Evolutionary conservation across 35 echinoderm and acorn worm genomes (phyloP).

Genomic region (Heliocidaris tuberculata): DNA sequence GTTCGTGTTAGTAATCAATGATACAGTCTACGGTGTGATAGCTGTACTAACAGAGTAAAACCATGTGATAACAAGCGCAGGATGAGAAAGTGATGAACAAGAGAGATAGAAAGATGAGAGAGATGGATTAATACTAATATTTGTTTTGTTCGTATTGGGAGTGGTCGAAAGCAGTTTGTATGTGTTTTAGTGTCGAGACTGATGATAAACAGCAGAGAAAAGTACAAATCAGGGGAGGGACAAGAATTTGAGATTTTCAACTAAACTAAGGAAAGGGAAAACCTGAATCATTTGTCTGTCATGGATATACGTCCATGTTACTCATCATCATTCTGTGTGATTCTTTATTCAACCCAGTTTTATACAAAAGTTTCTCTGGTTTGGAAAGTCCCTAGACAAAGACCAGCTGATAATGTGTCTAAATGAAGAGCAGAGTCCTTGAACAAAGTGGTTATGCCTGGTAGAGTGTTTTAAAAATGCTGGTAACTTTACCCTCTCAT

Average conservation of each 20-base stretch:
- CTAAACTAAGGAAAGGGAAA: too few relatives aligned
- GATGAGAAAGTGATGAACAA: too few relatives aligned
- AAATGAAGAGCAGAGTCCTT: not conserved
- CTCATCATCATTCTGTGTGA: too few relatives aligned
- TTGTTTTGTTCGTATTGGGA: too few relatives aligned
- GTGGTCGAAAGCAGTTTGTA: too few relatives aligned
- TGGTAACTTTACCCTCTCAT: not conserved
- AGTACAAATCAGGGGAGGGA: too few relatives aligned
- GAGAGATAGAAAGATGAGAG: too few relatives aligned
- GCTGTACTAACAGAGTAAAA: not conserved
- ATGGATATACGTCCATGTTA: not conserved
- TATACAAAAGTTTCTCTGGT: not conserved
- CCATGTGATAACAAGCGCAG: not conserved
- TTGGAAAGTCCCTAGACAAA: not conserved
- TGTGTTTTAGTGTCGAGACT: too few relatives aligned
- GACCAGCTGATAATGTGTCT: not conserved
- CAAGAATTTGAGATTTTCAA: too few relatives aligned
- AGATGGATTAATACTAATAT: too few relatives aligned
- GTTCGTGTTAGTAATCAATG: slow-evolving; percentile 42
- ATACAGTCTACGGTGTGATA: not conserved
- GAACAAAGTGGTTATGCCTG: not conserved
- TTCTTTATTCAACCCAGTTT: not conserved
- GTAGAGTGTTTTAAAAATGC: not conserved
- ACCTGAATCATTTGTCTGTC: too few relatives aligned
- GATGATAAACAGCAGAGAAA: too few relatives aligned